Conservation (phyloP, 1,140 invertebrate genomes). For the Theocolax elegans region DNA sequence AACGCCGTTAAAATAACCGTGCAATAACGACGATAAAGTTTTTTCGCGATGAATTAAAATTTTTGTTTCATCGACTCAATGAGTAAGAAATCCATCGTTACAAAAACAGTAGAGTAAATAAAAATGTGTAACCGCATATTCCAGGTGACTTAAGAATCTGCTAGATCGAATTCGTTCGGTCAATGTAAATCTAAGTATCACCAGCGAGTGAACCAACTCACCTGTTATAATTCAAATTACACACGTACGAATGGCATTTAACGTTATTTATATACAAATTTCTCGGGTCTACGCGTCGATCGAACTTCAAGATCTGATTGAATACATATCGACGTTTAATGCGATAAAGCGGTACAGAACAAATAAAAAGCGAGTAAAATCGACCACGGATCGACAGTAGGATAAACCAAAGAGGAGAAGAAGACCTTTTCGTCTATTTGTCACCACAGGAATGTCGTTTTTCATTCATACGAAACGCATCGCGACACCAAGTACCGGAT, state of each 20-base stretch:
- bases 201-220: neutral
- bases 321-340: slow-evolving; percentile 27
- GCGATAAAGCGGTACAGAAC: too few relatives aligned
- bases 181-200: too few relatives aligned
- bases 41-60: too few relatives aligned
- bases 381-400: neutral
- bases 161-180: neutral
- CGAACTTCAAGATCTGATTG: slow-evolving; percentile 11
- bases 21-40: too few relatives aligned
- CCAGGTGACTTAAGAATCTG: too few relatives aligned
- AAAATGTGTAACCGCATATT: too few relatives aligned
- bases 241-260: neutral
- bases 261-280: neutral
- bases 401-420: neutral
- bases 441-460: slow-evolving; percentile 35
- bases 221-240: slow-evolving; percentile 11
- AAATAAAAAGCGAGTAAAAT: neutral
- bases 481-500: neutral
- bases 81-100: too few relatives aligned
- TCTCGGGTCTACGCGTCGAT: neutral
- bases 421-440: slow-evolving; percentile 1
- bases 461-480: slow-evolving; percentile 24
- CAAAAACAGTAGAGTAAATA: too few relatives aligned
- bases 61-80: too few relatives aligned
- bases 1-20: too few relatives aligned